Percentiles rank a stretch among this genome's conserved stretches.
Conservation (phyloP, 2,888 invertebrate species). For the Panorpa germanica region DNA sequence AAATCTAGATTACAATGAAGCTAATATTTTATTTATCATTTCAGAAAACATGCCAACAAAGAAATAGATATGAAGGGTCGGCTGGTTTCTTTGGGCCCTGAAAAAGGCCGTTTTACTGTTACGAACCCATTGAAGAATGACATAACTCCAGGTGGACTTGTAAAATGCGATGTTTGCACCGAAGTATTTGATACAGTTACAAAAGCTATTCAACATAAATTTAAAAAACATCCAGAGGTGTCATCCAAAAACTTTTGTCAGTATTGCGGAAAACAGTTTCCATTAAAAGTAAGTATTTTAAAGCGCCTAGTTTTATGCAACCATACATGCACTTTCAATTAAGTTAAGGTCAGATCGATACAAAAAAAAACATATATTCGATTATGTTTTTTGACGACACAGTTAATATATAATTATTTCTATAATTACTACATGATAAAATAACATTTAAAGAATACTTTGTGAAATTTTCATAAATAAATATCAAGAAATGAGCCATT, state of each 20-base stretch:
- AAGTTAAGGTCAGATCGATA: no score
- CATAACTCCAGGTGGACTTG: slow-evolving; percentile 19
- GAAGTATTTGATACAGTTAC: slow-evolving; percentile 35
- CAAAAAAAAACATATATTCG: no score
- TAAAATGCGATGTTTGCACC: slow-evolving; percentile 38
- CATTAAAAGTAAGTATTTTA: slow-evolving; percentile 45
- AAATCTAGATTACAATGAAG: no score
- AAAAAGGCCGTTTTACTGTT: slow-evolving; percentile 18
- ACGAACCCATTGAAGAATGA: slow-evolving; percentile 17
- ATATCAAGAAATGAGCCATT: no score
- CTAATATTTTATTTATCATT: slow-evolving; percentile 12
- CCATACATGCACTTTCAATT: slow-evolving; percentile 7
- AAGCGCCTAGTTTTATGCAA: no score
- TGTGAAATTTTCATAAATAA: no score
- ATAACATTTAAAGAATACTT: no score
- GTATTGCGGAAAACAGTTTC: slow-evolving; percentile 48
- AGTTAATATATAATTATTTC: no score
- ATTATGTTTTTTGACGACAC: no score
- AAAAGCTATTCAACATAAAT: slow-evolving; percentile 45
- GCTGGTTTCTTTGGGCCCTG: slow-evolving; percentile 13
- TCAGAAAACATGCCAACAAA: slow-evolving; percentile 41
- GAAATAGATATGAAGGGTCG: slow-evolving; percentile 29
- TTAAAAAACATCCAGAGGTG: slow-evolving; percentile 40
- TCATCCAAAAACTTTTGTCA: slow-evolving; percentile 43
- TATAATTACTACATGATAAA: no score